phyloP scores from a whole-genome alignment of 1,140 invertebrate genomes.

The Penaeus vannamei region DNA sequence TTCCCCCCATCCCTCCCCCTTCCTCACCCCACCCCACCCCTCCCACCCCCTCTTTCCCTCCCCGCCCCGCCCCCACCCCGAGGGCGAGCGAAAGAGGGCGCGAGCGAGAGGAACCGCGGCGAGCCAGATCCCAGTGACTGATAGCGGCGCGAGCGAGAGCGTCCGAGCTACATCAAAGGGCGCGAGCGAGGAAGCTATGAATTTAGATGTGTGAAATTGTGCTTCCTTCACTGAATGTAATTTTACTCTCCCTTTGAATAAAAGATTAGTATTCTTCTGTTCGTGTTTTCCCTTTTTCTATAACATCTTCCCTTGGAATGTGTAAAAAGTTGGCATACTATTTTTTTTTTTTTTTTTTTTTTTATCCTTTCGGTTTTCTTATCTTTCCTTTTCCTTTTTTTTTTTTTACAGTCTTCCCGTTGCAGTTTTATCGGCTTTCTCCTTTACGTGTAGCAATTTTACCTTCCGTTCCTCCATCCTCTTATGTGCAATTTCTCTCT shows the following conservation, averaged over 20 bases:
- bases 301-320: conserved; percentile 9
- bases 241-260: conserved; percentile 45
- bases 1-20: neutral
- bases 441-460: neutral
- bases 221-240: conserved; percentile 42
- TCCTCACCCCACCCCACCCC: neutral
- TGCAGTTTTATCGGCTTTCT: neutral
- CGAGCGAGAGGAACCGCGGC: neutral
- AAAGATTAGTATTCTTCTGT: conserved; percentile 49
- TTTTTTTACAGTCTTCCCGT: neutral
- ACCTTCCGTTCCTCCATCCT: neutral
- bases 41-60: neutral
- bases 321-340: too few species aligned
- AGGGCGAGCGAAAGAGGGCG: conserved; percentile 21
- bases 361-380: neutral
- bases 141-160: neutral
- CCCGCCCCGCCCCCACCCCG: neutral
- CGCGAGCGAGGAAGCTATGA: conserved; percentile 34
- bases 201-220: conserved; percentile 54
- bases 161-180: conserved; percentile 27
- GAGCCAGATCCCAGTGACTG: conserved; percentile 29
- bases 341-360: neutral
- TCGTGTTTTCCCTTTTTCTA: conserved; percentile 37
- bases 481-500: neutral
- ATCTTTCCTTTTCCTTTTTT: neutral